Percentiles rank a stretch among this genome's conserved stretches.
These are phyloP conservation scores for Dolichallabes microphthalmus DNA, from an alignment of 2,113 vertebrate genomes.

Conservation along the genomic window DNA sequence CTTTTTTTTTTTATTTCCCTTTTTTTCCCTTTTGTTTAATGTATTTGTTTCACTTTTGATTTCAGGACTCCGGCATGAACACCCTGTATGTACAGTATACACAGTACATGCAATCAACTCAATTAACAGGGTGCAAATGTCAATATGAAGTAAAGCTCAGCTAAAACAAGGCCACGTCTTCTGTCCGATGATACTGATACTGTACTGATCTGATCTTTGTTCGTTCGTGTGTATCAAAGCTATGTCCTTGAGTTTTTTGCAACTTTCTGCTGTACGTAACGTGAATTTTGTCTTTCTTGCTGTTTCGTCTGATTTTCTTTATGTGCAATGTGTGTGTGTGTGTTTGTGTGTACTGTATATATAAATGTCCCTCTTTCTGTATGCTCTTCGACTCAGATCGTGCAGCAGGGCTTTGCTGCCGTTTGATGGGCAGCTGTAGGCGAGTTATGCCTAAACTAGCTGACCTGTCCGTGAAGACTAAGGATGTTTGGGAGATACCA, in stretches of 20 bases:
- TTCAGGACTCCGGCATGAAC: neutral
- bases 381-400: conserved; percentile 69
- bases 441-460: conserved; percentile 87
- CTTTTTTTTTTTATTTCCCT: neutral
- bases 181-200: conserved; percentile 15
- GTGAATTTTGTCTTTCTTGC: conserved; percentile 7
- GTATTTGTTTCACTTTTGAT: neutral
- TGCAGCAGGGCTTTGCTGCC: conserved; percentile 85
- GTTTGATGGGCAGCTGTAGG: conserved; percentile 84
- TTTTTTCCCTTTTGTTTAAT: conserved; percentile 2
- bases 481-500: conserved; percentile 92
- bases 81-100: neutral
- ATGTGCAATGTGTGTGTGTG: conserved; percentile 22
- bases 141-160: neutral
- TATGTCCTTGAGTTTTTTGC: neutral
- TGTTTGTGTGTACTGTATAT: conserved; percentile 36
- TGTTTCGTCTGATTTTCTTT: neutral
- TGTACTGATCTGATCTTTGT: neutral
- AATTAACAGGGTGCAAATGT: neutral
- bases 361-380: conserved; percentile 50
- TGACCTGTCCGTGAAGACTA: conserved; percentile 93
- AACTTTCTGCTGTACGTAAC: conserved; percentile 16
- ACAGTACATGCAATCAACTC: neutral
- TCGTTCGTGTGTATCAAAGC: neutral
- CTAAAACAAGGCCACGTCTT: neutral